phyloP scores from a whole-genome alignment of 2,113 vertebrate species.

The Myotis brandtii region DNA sequence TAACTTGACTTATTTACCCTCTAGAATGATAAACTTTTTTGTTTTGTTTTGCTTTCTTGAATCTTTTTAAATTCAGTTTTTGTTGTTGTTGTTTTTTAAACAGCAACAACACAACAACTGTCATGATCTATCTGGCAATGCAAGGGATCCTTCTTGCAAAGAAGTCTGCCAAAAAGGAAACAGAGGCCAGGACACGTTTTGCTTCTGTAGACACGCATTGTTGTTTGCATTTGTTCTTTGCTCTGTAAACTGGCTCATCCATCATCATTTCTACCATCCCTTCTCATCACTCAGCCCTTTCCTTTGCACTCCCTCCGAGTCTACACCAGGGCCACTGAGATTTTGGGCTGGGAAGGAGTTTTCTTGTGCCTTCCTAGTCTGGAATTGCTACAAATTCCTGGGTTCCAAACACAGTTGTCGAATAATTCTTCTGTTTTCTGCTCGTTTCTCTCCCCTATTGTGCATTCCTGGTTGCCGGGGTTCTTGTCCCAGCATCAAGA shows the following conservation, averaged over 20 bases:
- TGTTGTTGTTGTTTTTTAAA: not conserved
- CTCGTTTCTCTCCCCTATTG: not conserved
- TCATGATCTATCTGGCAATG: not conserved
- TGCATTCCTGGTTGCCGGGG: not conserved
- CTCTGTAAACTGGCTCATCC: not conserved
- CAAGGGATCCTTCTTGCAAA: not conserved
- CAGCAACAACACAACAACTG: not conserved
- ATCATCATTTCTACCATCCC: not conserved
- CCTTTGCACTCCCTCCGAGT: not conserved
- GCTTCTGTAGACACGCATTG: not conserved
- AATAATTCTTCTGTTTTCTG: not conserved
- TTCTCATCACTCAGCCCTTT: not conserved
- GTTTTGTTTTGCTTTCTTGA: not conserved
- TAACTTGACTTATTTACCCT: not conserved
- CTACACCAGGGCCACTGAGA: not conserved
- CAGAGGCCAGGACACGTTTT: not conserved
- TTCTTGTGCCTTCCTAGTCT: rapidly evolving
- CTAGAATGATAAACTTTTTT: not conserved
- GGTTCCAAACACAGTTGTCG: not conserved
- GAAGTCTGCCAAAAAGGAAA: not conserved
- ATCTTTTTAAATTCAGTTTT: not conserved
- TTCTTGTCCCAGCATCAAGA: no score
- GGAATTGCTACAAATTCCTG: not conserved
- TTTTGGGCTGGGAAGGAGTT: not conserved
- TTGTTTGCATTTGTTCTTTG: not conserved